Evolutionary conservation across 1,140 invertebrate genomes (phyloP).

Genomic region (Brachionus asplanchnoidis): DNA sequence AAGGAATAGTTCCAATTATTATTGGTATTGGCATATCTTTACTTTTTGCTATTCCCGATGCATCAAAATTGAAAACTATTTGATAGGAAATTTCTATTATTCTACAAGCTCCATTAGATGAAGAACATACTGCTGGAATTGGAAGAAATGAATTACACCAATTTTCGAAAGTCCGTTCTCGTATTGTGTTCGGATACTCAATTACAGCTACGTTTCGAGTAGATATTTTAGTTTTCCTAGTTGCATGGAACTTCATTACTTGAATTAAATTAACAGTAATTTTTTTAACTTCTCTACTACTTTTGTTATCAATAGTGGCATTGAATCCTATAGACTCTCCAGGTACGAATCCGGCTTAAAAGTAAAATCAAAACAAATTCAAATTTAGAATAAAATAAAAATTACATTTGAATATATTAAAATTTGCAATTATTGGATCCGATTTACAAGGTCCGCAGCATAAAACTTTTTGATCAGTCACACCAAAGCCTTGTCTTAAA

Average conservation of each 20-base stretch:
- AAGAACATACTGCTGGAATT: conserved; percentile 18
- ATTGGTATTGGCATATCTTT: conserved; percentile 22
- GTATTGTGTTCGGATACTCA: neutral
- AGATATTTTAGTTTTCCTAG: neutral
- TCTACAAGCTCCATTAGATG: conserved; percentile 34
- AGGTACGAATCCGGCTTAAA: conserved; percentile 7
- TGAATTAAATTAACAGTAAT: conserved; percentile 30
- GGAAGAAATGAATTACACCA: neutral
- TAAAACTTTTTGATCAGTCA: neutral
- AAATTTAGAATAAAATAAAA: neutral
- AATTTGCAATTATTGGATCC: conserved; percentile 3
- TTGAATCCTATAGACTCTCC: conserved; percentile 18
- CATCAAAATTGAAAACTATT: conserved; percentile 35
- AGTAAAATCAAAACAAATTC: neutral
- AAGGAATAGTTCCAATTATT: conserved; percentile 21
- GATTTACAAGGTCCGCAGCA: conserved; percentile 26
- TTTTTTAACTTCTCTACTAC: conserved; percentile 26
- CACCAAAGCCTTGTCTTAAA: neutral
- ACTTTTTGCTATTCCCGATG: neutral
- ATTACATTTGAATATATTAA: conserved; percentile 21
- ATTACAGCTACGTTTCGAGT: neutral
- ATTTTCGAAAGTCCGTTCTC: neutral
- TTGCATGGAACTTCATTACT: neutral
- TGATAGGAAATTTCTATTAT: conserved; percentile 22
- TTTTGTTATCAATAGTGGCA: conserved; percentile 34